Base-by-base conservation (phyloP, 1,140 invertebrate species). In the Papilio glaucus region DNA sequence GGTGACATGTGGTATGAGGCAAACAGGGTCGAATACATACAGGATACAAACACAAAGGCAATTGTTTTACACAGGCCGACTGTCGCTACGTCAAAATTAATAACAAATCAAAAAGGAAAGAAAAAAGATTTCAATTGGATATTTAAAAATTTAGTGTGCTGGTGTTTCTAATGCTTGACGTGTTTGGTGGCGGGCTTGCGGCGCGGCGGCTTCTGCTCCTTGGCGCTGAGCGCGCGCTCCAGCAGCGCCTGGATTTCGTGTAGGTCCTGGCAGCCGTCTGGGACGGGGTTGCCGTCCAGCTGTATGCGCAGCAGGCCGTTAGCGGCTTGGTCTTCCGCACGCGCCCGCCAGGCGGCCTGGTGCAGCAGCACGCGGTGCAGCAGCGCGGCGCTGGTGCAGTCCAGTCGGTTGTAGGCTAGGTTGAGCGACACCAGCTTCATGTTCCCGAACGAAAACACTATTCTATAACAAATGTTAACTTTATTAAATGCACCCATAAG, bases 381-480 rank as follows among this genome's bases (percentile, higher is more conserved):
- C 24, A 62, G 62, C 38, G 38, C 33, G 45, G 69, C 62, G 39
- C 62, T 74, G 29, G 10, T 2, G 15, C 37, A 45, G 8, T 71
- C 65, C 29, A 83, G 53, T 13, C 75, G 10, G 60, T 83, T 83
- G 71, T 79, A 77, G 10, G 77, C 62, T 21, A 83, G 41, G 53
- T 79, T 81, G 8, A 83, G 38, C 12, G 62, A 79, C 1, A 57
- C 60, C 24, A 83, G 68, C 6, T 42, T 63, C 21, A 61, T 69
- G 39, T 83, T 83, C 0, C 81, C 81, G 9, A 67, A 42, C 12
- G 68, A 80, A 69, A 73, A 73, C 24, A 77, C 7, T 9, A 26
- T 63, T 72, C 26, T 39, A 18, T 12, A 4, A 12, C 1, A 72
- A 21, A 4, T n/a, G n/a, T n/a, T n/a, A n/a, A n/a, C n/a, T n/a